Percentiles rank a stretch among this genome's conserved stretches.
Conservation (phyloP, 2,797 vertebrate genomes). For the Chloroceryle inda region DNA sequence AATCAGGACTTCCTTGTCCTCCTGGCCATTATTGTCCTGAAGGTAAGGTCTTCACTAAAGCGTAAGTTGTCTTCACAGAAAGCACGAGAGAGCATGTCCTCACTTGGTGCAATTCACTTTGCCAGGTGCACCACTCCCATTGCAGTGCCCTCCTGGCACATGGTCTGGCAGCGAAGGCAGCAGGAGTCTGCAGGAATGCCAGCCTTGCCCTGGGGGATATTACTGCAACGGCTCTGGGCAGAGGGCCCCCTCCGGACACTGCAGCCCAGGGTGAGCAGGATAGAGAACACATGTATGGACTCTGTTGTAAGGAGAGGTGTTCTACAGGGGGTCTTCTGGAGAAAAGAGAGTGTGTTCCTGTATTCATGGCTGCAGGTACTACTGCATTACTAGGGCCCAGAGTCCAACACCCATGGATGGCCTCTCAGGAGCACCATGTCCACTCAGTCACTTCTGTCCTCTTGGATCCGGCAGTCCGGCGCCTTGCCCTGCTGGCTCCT, state of each 20-base stretch:
- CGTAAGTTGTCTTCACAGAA: accelerated
- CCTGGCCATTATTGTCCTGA: conserved; percentile 88
- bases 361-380: conserved; percentile 80
- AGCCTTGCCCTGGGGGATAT: conserved; percentile 82
- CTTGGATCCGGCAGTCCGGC: conserved; percentile 78
- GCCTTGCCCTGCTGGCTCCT: conserved; percentile 86
- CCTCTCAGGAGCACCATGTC: conserved; percentile 85
- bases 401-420: conserved; percentile 79
- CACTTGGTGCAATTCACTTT: not conserved
- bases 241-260: conserved; percentile 81
- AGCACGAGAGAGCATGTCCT: not conserved
- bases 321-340: accelerated
- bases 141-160: conserved; percentile 85
- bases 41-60: conserved; percentile 71
- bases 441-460: conserved; percentile 83
- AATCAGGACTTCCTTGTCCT: conserved; percentile 85
- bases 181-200: conserved; percentile 79
- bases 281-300: accelerated
- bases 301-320: not conserved
- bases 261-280: conserved; percentile 82
- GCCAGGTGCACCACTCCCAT: conserved; percentile 82
- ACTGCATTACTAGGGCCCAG: conserved; percentile 79
- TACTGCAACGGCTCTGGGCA: conserved; percentile 83
- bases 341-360: not conserved
- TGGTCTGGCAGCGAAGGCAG: conserved; percentile 85